Conservation (phyloP, 1,140 invertebrate species). For the Elysia chlorotica region DNA sequence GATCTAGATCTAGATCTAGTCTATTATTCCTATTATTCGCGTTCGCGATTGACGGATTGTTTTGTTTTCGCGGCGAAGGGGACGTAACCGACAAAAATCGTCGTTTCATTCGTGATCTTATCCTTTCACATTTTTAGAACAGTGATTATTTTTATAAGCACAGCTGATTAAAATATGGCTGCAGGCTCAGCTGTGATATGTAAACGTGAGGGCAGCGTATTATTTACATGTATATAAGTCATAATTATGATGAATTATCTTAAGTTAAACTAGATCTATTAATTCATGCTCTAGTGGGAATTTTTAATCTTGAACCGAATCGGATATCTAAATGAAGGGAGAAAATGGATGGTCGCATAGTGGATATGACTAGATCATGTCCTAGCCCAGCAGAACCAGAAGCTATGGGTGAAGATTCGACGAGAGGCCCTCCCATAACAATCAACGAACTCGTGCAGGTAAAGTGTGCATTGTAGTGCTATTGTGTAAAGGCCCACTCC, state of each 20-base stretch:
- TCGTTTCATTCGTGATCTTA: no score
- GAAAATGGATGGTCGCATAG: not conserved
- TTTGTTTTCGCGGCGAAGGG: no score
- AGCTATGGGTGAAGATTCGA: constrained; percentile 2
- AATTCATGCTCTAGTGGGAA: not conserved
- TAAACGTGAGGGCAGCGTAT: constrained; percentile 47
- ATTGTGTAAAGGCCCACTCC: not conserved
- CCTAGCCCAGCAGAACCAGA: not conserved
- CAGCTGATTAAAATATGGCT: constrained; percentile 53
- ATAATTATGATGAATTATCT: not conserved
- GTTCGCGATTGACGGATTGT: no score
- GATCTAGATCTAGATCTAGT: no score
- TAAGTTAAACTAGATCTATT: not conserved
- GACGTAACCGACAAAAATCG: no score
- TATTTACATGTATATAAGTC: constrained; percentile 7
- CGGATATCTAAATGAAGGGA: not conserved
- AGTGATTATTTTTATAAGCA: constrained; percentile 55
- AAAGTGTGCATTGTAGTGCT: not conserved
- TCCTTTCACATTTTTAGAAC: constrained; percentile 46
- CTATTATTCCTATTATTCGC: no score
- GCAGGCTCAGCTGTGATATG: no score
- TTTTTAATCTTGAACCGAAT: not conserved
- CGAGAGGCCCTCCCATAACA: constrained; percentile 45
- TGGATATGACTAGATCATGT: not conserved
- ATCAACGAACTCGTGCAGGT: constrained; percentile 51